Conservation (phyloP, 2,888 invertebrate genomes). For the Dioctria rufipes region DNA sequence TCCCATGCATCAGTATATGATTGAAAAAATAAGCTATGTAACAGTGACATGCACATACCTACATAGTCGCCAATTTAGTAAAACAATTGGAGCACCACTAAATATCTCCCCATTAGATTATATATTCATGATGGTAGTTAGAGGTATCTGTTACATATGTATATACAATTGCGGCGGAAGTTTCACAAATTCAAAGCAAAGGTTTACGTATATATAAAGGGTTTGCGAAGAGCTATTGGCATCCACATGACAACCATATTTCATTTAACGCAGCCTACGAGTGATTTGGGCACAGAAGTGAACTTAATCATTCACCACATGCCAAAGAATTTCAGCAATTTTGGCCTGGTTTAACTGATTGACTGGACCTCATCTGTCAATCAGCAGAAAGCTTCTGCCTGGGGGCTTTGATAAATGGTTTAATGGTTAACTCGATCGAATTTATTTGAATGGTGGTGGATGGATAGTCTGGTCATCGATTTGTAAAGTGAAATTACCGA, state of each 20-base stretch:
- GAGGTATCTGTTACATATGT: too few relatives aligned
- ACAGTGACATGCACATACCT: too few relatives aligned
- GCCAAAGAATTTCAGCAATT: slow-evolving; percentile 38
- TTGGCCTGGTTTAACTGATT: slow-evolving; percentile 40
- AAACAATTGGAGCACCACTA: too few relatives aligned
- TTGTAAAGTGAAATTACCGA: slow-evolving; percentile 26
- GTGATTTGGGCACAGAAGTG: not conserved
- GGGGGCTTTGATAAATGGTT: slow-evolving; percentile 23
- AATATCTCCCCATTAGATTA: too few relatives aligned
- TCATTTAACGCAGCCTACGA: slow-evolving; percentile 19
- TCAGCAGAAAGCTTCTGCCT: slow-evolving; percentile 26
- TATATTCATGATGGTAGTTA: too few relatives aligned
- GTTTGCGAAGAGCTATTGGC: too few relatives aligned
- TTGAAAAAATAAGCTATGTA: too few relatives aligned
- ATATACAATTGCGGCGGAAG: too few relatives aligned
- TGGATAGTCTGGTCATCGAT: slow-evolving; percentile 15
- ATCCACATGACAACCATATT: slow-evolving; percentile 12
- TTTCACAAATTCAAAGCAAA: too few relatives aligned
- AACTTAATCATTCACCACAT: slow-evolving; percentile 38
- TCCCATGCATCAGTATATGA: too few relatives aligned
- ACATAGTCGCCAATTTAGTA: too few relatives aligned
- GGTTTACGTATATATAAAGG: too few relatives aligned
- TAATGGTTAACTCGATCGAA: slow-evolving; percentile 31
- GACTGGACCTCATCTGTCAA: slow-evolving; percentile 42
- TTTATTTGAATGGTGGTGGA: slow-evolving; percentile 32